These are phyloP conservation scores for Acrossocheilus fasciatus DNA, from an alignment of 2,797 vertebrate species.

Conservation along the genomic window DNA sequence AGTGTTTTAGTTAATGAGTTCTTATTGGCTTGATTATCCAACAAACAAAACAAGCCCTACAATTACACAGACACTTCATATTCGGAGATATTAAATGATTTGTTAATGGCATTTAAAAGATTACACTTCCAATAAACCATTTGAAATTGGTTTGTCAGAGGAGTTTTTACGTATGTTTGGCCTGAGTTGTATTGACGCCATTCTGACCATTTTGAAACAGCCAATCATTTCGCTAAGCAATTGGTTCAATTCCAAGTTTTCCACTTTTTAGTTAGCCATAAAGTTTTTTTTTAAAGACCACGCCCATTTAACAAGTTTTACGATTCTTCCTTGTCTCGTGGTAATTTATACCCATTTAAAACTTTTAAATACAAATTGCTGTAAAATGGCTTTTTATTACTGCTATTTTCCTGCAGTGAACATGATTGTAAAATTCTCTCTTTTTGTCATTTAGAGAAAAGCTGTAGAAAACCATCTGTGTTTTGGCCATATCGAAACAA, in stretches of 20 bases:
- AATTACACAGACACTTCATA: not conserved
- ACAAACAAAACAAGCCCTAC: not conserved
- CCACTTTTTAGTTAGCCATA: not conserved
- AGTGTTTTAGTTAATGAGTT: not conserved
- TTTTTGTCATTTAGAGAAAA: no score
- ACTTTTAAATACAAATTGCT: no score
- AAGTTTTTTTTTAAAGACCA: not conserved
- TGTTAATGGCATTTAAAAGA: not conserved
- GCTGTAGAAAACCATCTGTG: no score
- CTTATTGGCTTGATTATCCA: not conserved
- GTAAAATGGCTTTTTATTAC: no score
- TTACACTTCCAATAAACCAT: not conserved
- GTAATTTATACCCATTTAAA: not conserved
- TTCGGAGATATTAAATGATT: not conserved
- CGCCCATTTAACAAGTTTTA: not conserved
- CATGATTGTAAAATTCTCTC: not conserved
- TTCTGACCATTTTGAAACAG: not conserved
- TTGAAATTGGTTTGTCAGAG: not conserved
- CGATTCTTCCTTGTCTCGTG: not conserved
- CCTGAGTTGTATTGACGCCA: not conserved
- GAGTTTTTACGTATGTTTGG: not conserved
- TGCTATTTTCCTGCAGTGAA: no score
- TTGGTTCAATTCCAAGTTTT: not conserved
- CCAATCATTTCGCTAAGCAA: not conserved
- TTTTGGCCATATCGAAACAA: not conserved